Evolutionary conservation across 2,797 vertebrate genomes (phyloP).

Genomic region (Acanthurus leucopareius): DNA sequence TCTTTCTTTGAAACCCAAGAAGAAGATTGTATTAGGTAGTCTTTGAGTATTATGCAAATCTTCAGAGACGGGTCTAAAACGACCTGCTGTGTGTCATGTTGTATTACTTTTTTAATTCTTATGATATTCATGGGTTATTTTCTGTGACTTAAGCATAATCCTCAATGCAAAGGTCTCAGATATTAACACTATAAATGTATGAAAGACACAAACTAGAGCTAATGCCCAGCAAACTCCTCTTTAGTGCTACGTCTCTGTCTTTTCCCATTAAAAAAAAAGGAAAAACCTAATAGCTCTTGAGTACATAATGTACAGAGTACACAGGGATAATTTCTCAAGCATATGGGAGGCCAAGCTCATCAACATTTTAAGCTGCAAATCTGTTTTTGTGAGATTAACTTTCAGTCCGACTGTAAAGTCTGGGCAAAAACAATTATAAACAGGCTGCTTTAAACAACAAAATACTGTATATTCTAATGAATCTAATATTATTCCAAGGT

Average conservation of each 20-base stretch:
- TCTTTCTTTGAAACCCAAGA: not conserved
- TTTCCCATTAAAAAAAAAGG: not conserved
- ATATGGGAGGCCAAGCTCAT: conserved; percentile 19
- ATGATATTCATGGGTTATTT: conserved; percentile 34
- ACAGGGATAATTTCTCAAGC: conserved; percentile 12
- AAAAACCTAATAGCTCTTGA: conserved; percentile 21
- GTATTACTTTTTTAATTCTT: conserved; percentile 6
- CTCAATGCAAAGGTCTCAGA: conserved; percentile 27
- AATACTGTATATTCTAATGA: not conserved
- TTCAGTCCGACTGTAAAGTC: conserved; percentile 4
- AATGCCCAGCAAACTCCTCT: not conserved
- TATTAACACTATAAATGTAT: conserved; percentile 10
- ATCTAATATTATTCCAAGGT: conserved; percentile 18
- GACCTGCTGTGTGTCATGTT: not conserved
- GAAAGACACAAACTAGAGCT: not conserved
- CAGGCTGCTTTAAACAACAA: conserved; percentile 7
- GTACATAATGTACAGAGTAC: conserved; percentile 2
- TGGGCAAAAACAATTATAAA: conserved; percentile 21
- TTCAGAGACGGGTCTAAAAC: not conserved
- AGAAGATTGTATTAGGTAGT: not conserved
- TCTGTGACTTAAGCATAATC: conserved; percentile 8
- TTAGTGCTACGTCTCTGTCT: not conserved
- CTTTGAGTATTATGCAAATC: conserved; percentile 20
- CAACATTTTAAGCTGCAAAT: conserved; percentile 25
- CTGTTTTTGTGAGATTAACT: conserved; percentile 26